These are phyloP conservation scores for Drosophila tristis DNA, from an alignment of 1,140 invertebrate genomes.

Conservation along the genomic window DNA sequence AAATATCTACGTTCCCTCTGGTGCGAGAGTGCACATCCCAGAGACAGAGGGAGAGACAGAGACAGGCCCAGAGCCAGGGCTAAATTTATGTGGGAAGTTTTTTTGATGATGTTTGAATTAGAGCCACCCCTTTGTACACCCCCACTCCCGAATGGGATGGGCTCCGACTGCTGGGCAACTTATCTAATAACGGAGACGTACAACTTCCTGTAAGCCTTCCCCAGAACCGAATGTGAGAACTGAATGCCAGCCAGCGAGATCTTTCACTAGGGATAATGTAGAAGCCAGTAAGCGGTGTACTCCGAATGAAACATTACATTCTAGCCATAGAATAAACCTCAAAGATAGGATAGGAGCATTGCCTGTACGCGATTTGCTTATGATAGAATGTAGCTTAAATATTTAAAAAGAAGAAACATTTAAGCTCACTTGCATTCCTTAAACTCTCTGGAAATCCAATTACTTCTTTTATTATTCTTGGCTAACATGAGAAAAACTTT, in stretches of 20 bases:
- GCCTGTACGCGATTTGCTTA: too few species aligned
- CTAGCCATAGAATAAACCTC: too few species aligned
- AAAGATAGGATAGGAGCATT: too few species aligned
- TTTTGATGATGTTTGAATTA: slow-evolving; percentile 42
- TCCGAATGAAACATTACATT: background rate
- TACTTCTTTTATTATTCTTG: too few species aligned
- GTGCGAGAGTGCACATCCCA: slow-evolving; percentile 25
- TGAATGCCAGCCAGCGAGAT: slow-evolving; percentile 15
- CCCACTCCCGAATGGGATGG: too few species aligned
- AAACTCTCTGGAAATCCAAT: too few species aligned
- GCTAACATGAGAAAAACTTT: background rate
- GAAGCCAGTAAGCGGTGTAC: slow-evolving; percentile 25
- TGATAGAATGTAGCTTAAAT: too few species aligned
- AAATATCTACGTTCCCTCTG: slow-evolving; percentile 52
- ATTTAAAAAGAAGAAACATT: too few species aligned
- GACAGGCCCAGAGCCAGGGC: slow-evolving; percentile 39
- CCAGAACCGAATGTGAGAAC: slow-evolving; percentile 34
- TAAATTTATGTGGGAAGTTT: slow-evolving; percentile 78
- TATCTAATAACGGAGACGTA: slow-evolving; percentile 63
- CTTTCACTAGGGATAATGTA: slow-evolving; percentile 5
- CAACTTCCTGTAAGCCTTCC: slow-evolving; percentile 50
- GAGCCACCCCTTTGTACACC: slow-evolving; percentile 5
- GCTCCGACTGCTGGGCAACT: slow-evolving; percentile 38
- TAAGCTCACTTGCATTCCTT: too few species aligned
- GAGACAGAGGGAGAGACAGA: slow-evolving; percentile 23